These are phyloP conservation scores for Lycia hirtaria DNA, from an alignment of 2,888 invertebrate genomes.

Conservation along the genomic window DNA sequence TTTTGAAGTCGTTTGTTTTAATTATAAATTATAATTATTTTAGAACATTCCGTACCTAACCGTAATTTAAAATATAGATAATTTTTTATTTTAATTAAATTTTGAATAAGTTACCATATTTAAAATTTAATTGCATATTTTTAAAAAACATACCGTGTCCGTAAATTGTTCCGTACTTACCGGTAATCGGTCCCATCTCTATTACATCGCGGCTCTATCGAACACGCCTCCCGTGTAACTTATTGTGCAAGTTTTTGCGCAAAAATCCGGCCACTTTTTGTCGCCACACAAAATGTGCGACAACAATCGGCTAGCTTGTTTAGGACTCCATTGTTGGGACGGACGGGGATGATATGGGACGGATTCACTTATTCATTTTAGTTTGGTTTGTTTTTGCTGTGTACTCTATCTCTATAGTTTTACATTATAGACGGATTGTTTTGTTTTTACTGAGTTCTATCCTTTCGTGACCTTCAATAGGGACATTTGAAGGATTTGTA, in stretches of 20 bases:
- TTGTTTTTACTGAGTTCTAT: not conserved
- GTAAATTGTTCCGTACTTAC: not conserved
- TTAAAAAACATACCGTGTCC: not conserved
- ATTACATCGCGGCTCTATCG: slow-evolving; percentile 49
- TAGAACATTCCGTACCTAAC: too few species aligned
- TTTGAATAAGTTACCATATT: too few species aligned
- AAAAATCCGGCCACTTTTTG: slow-evolving; percentile 35
- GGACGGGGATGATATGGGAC: slow-evolving; percentile 13
- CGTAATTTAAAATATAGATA: too few species aligned
- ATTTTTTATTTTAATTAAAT: too few species aligned
- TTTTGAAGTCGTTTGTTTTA: too few species aligned
- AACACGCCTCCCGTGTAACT: slow-evolving; percentile 44
- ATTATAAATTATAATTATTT: too few species aligned
- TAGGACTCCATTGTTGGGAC: slow-evolving; percentile 12
- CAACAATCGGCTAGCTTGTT: slow-evolving; percentile 30
- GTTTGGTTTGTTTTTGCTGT: not conserved
- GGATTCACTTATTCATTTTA: not conserved
- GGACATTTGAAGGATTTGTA: too few species aligned
- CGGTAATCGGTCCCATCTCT: slow-evolving; percentile 21
- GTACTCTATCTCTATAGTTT: too few species aligned
- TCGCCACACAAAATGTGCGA: slow-evolving; percentile 13
- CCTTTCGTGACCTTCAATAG: too few species aligned
- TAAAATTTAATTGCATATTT: too few species aligned
- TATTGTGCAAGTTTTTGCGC: slow-evolving; percentile 42
- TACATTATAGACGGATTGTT: too few species aligned